A percentile compares a stretch with the other conserved stretches of the same genome.
These are phyloP conservation scores for Sebastes schlegelii DNA, from an alignment of 2,113 vertebrate genomes.

Conservation along the genomic window DNA sequence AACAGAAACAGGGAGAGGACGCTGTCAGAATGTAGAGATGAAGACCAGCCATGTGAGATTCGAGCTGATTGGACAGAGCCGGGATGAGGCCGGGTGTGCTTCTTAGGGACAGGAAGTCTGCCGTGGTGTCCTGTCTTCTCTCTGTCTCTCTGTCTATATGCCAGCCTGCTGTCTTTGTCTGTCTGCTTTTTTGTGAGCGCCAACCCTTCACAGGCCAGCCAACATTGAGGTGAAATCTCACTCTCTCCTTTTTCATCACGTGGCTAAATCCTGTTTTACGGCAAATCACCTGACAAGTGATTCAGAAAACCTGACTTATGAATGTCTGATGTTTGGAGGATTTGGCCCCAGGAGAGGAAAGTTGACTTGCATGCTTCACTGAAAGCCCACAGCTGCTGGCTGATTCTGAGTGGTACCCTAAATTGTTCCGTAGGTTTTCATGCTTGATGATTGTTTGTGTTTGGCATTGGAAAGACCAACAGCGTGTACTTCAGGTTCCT, in stretches of 20 bases:
- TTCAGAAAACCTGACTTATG: slow-evolving; percentile 50
- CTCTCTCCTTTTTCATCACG: slow-evolving; percentile 42
- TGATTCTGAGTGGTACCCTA: slow-evolving; percentile 51
- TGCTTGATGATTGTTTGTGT: slow-evolving; percentile 65
- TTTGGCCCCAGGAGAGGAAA: slow-evolving; percentile 68
- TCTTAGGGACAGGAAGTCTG: slow-evolving; percentile 62
- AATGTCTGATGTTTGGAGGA: slow-evolving; percentile 47
- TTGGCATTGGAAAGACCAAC: slow-evolving; percentile 62
- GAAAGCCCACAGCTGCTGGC: slow-evolving; percentile 64
- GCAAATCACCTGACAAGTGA: slow-evolving; percentile 55
- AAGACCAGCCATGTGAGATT: slow-evolving; percentile 62
- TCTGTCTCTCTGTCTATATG: slow-evolving; percentile 55
- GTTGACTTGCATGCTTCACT: slow-evolving; percentile 52
- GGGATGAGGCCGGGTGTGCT: slow-evolving; percentile 21
- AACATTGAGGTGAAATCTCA: slow-evolving; percentile 33
- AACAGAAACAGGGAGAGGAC: slow-evolving; percentile 43
- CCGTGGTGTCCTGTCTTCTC: slow-evolving; percentile 52
- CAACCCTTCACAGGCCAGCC: slow-evolving; percentile 12
- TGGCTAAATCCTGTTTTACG: slow-evolving; percentile 41
- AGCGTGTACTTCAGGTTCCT: slow-evolving; percentile 55
- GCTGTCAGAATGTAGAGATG: slow-evolving; percentile 63
- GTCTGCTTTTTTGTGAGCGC: background rate
- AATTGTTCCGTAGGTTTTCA: slow-evolving; percentile 68
- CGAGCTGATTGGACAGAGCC: slow-evolving; percentile 41
- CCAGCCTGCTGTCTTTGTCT: slow-evolving; percentile 47